These are phyloP conservation scores for Ophioderma brevispina DNA, from an alignment of 35 echinoderm and acorn worm species.

Conservation along the genomic window DNA sequence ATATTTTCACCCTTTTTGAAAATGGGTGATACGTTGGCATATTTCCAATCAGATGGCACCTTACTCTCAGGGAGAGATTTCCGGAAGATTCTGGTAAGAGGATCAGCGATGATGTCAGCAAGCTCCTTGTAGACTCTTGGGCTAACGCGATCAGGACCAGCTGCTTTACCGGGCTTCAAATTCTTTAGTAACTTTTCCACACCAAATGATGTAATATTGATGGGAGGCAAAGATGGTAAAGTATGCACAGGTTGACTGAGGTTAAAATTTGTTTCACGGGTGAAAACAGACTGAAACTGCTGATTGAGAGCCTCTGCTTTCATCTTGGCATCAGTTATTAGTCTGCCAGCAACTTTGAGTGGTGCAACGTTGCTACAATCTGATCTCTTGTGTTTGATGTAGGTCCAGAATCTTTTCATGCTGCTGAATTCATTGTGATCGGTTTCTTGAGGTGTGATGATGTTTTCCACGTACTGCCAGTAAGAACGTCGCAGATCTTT, in stretches of 20 bases:
- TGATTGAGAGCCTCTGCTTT: conserved; percentile 22
- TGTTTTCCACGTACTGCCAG: conserved; percentile 31
- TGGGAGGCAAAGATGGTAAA: neutral
- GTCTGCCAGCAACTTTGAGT: conserved; percentile 32
- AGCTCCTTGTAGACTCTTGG: conserved; percentile 46
- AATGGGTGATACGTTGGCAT: conserved; percentile 32
- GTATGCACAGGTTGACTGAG: neutral
- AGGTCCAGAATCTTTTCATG: conserved; percentile 60
- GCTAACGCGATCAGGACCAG: conserved; percentile 54
- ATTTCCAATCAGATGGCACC: conserved; percentile 22
- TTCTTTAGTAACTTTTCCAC: conserved; percentile 43
- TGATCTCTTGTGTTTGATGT: conserved; percentile 44
- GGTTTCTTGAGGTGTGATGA: neutral
- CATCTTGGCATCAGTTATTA: conserved; percentile 16
- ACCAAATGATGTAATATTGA: conserved; percentile 15
- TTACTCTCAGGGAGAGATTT: conserved; percentile 30
- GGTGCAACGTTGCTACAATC: conserved; percentile 18
- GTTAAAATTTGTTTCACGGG: conserved; percentile 18
- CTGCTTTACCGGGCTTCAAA: conserved; percentile 37
- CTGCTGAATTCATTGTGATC: conserved; percentile 16
- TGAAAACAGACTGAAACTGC: conserved; percentile 54
- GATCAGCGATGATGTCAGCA: conserved; percentile 24
- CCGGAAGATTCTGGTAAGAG: conserved; percentile 40
- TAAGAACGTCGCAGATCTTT: conserved; percentile 42
- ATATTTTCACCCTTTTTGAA: conserved; percentile 60